phyloP scores from a whole-genome alignment of 2,888 invertebrate genomes.

The Oxycera nigricornis region DNA sequence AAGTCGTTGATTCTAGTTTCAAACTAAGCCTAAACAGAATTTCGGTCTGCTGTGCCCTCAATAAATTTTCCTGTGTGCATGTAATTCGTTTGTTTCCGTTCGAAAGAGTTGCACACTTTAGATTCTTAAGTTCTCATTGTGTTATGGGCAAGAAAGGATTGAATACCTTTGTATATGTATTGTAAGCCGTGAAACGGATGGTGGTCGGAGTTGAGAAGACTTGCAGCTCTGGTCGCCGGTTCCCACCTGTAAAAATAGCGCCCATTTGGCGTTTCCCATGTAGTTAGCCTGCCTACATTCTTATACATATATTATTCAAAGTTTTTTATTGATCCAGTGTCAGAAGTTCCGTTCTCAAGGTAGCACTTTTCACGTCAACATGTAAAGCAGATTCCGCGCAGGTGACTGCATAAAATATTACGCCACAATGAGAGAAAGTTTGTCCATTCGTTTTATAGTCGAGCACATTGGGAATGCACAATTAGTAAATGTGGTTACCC shows the following conservation, averaged over 20 bases:
- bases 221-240: background rate
- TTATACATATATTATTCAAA: constrained; percentile 46
- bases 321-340: constrained; percentile 45
- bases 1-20: constrained; percentile 25
- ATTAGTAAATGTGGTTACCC: constrained; percentile 32
- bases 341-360: constrained; percentile 31
- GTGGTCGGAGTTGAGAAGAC: background rate
- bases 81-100: constrained; percentile 18
- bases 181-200: constrained; percentile 17
- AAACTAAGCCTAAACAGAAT: constrained; percentile 10
- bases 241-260: background rate
- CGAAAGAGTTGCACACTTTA: background rate
- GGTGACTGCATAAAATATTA: constrained; percentile 41
- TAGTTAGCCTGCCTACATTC: constrained; percentile 44
- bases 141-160: constrained; percentile 34
- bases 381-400: constrained; percentile 33
- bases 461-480: constrained; percentile 22
- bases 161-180: constrained; percentile 35
- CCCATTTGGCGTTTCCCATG: constrained; percentile 31
- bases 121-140: background rate
- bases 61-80: constrained; percentile 29
- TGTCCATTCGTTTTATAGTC: constrained; percentile 18
- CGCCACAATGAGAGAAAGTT: constrained; percentile 13
- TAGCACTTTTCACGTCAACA: constrained; percentile 28
- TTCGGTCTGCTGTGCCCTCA: constrained; percentile 20